Evolutionary conservation across 2,888 invertebrate genomes (phyloP).

Genomic region (Alcis repandata): DNA sequence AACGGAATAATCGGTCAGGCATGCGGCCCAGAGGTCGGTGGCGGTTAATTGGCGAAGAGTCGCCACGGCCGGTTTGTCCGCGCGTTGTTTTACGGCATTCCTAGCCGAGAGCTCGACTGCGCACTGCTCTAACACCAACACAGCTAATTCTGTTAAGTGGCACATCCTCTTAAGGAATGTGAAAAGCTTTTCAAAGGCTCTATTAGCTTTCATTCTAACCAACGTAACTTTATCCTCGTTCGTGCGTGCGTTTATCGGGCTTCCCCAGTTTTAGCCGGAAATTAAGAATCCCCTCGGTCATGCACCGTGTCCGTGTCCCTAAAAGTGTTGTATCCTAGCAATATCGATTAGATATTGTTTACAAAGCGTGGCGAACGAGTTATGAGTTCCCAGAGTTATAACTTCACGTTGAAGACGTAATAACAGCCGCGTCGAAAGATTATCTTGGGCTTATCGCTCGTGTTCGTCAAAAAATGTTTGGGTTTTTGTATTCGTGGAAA

Average conservation of each 20-base stretch:
- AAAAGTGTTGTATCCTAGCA: conserved; percentile 79
- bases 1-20: conserved; percentile 61
- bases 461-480: conserved; percentile 24
- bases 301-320: conserved; percentile 59
- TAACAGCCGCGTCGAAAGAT: conserved; percentile 31
- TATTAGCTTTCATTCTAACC: conserved; percentile 27
- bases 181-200: conserved; percentile 34
- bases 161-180: conserved; percentile 48
- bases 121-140: conserved; percentile 49
- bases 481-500: conserved; percentile 31
- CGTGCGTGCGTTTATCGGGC: conserved; percentile 57
- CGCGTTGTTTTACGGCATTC: conserved; percentile 79
- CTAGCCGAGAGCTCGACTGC: conserved; percentile 59
- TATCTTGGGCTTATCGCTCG: conserved; percentile 42
- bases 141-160: conserved; percentile 53
- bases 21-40: conserved; percentile 76
- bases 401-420: conserved; percentile 35
- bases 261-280: conserved; percentile 75
- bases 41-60: conserved; percentile 83
- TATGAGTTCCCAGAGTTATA: conserved; percentile 25
- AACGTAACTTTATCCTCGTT: conserved; percentile 43
- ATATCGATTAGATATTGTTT: conserved; percentile 68
- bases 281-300: conserved; percentile 74
- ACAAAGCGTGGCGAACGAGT: conserved; percentile 26
- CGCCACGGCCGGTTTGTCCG: conserved; percentile 75